Evolutionary conservation across 2,797 vertebrate species (phyloP), one percentile per base, ranked within the genome.

Genomic region (Paramormyrops hopkinsi): DNA sequence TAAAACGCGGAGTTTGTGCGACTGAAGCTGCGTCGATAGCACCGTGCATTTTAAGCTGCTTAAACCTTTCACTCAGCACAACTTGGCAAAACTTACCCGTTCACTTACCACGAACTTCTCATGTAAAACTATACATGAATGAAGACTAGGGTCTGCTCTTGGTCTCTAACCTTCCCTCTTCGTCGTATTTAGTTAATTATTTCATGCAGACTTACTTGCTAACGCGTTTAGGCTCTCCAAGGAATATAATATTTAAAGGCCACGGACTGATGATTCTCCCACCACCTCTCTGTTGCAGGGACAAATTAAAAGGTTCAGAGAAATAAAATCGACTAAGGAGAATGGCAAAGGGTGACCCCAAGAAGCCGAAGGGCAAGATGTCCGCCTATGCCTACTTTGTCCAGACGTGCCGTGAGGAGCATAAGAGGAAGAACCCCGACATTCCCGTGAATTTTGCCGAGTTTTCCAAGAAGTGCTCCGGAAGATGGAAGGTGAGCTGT

Each of bases 341-440:
- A 89, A 97, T 97, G 96, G 96, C 95, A 93, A 97, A 97, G 96
- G 96, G 97, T 90, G 97, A 97, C 90, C 97, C 97, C 86, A 97
- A 96, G 94, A 97, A 97, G 94, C 97, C 97, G 83, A 97, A 97
- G 91, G 97, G 97, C 94, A 97, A 97, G 94, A 97, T 97, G 97
- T 97, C 97, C 84, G 96, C 97, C 25, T 97, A 97, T 90, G 94
- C 97, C 88, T 96, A 96, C 92, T 97, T 96, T 91, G 95, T 97
- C 92, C 96, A 97, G 94, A 97, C 96, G 0, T 97, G 96, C 94
- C 95, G 97, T 83, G 97, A 97, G 89, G 97, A 97, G 88, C 97
- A 97, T 86, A 97, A 97, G 94, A 97, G 97, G 92, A 97, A 97
- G 91, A 97, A 93, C 89, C 96, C 97, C 0, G 97, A 97, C 91